phyloP scores from a whole-genome alignment of 2,797 vertebrate species.

The Pithecia hirsuta region DNA sequence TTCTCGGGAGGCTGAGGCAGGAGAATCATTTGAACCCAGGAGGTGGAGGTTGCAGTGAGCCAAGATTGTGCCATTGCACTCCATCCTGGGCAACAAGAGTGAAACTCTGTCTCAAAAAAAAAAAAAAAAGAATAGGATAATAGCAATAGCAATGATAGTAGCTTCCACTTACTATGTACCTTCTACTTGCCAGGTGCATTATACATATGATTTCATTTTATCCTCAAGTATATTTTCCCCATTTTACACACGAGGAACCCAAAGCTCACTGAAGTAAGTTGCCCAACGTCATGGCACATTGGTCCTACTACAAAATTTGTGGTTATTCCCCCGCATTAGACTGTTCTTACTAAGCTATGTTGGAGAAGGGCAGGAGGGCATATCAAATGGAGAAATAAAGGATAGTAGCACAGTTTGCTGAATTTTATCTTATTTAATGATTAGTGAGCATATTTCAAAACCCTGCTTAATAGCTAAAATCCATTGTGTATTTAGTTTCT shows the following conservation, averaged over 20 bases:
- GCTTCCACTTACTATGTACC: background rate
- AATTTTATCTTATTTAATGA: slow-evolving; percentile 1
- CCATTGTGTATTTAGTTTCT: slow-evolving; percentile 12
- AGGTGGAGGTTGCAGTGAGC: too few relatives aligned
- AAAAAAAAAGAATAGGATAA: background rate
- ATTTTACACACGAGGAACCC: slow-evolving; percentile 1
- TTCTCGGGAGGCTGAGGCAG: too few relatives aligned
- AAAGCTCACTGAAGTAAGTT: background rate
- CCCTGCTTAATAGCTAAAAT: background rate
- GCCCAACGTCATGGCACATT: background rate
- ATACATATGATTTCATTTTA: background rate
- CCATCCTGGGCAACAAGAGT: too few relatives aligned
- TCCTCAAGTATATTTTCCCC: background rate
- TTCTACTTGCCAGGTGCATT: background rate
- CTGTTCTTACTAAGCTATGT: background rate
- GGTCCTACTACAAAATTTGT: background rate
- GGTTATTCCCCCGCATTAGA: background rate
- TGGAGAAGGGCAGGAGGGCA: background rate
- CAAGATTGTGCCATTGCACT: too few relatives aligned
- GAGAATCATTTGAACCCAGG: too few relatives aligned
- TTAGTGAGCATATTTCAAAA: background rate
- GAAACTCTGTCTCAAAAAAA: too few relatives aligned
- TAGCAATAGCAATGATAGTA: background rate
- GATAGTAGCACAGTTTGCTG: background rate
- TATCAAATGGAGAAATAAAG: background rate